Conservation (phyloP, 2,888 invertebrate genomes). For the Plagodis pulveraria region DNA sequence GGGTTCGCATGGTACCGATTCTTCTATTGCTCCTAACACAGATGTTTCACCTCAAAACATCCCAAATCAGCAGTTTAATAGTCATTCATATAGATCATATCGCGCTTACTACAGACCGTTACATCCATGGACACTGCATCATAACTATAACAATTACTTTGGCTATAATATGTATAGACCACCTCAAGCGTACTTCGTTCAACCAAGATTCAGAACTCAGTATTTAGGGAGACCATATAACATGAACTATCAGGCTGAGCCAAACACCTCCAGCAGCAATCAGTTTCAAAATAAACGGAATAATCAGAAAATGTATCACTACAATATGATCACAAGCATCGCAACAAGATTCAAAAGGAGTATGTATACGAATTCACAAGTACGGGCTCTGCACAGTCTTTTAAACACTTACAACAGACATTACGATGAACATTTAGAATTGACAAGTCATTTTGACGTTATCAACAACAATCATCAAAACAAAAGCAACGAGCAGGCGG, state of each 20-base stretch:
- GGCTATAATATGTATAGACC: conserved; percentile 3
- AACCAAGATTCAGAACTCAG: conserved; percentile 10
- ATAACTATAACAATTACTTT: conserved; percentile 1
- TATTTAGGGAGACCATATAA: conserved; percentile 5
- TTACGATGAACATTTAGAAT: conserved; percentile 54
- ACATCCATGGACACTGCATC: not conserved
- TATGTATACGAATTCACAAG: not conserved
- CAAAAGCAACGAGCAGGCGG: conserved; percentile 27
- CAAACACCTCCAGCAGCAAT: not conserved
- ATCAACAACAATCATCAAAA: conserved; percentile 27
- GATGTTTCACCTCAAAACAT: not conserved
- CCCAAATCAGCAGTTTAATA: not conserved
- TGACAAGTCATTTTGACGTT: conserved; percentile 55
- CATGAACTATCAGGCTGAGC: not conserved
- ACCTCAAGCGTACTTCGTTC: not conserved
- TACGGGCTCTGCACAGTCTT: conserved; percentile 49
- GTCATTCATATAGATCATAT: conserved; percentile 5
- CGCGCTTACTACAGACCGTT: not conserved
- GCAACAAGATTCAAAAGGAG: conserved; percentile 7
- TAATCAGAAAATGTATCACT: conserved; percentile 7
- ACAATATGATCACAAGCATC: conserved; percentile 9
- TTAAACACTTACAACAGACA: conserved; percentile 62
- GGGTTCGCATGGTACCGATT: not conserved
- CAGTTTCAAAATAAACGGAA: not conserved
- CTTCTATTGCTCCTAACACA: not conserved